Base-by-base conservation (phyloP, 2,888 invertebrate species). In the Oscheius sp. region DNA sequence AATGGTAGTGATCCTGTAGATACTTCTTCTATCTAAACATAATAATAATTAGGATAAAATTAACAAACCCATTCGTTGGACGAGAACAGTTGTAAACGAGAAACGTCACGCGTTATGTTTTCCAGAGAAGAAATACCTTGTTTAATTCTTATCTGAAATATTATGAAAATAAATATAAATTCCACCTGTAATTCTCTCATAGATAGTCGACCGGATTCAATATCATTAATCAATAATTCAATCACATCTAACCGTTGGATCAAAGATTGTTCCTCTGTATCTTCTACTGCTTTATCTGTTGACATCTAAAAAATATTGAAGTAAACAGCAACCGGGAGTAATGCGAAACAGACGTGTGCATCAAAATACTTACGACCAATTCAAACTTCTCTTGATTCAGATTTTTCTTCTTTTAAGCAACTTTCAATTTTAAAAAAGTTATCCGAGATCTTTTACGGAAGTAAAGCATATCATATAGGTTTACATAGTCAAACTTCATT, bases 1-100 rank as follows among this genome's bases (percentile, higher is more conserved):
- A 71, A 81, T 8, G 67, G 76, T 9, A 84, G 64, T 0, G 82
- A 81, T 9, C 65, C 67, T 2, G 77, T 72, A 3, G 74, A 73
- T 12, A 77, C 50, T 22, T 77, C 77, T 26, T 77, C 77, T 5
- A 74, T 67, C 76, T 76, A 32, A 45, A 63, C 51, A 17, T 22
- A 30, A 14, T 6, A 36, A 8, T 22, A 12, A 44, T n/a, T 14
- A 33, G 50, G 54, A n/a, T 12, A 14, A 33, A 4, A 24, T 28
- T 9, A 49, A 59, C 33, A 12, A 32, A 77, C 77, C 61, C 65
- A 54, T 47, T 79, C 79, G 49, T 79, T 79, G 0, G 74, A 67
- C 0, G 79, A 79, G 67, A 80, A 81, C 20, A 84, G 50, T 14
- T 45, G 36, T 6, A 65, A 28, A 26, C 26, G 30, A 1, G 54